phyloP scores from a whole-genome alignment of 2,888 invertebrate species.

The Ecdyonurus torrentis region DNA sequence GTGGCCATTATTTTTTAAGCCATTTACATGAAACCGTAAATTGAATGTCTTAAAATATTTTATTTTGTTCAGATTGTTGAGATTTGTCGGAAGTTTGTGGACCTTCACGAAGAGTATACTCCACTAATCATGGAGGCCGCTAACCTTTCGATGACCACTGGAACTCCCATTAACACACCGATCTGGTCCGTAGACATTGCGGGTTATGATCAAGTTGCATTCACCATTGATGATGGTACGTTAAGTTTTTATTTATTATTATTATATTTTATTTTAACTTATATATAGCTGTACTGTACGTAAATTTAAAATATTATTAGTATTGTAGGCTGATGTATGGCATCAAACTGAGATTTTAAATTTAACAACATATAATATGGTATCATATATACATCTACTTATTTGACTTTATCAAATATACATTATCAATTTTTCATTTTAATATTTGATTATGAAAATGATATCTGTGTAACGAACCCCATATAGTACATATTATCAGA shows the following conservation, averaged over 20 bases:
- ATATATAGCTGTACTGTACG: background rate
- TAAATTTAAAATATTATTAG: background rate
- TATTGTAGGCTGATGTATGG: too few relatives aligned
- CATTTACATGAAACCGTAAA: too few relatives aligned
- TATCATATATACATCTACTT: too few relatives aligned
- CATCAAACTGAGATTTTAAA: too few relatives aligned
- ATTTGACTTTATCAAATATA: too few relatives aligned
- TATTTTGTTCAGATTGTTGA: constrained; percentile 34
- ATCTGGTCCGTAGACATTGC: constrained; percentile 50
- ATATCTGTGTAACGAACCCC: too few relatives aligned
- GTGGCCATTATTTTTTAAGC: too few relatives aligned
- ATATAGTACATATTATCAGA: too few relatives aligned
- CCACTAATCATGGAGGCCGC: constrained; percentile 38
- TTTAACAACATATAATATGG: too few relatives aligned
- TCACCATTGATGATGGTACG: constrained; percentile 27
- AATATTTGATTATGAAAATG: too few relatives aligned
- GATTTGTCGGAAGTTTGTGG: constrained; percentile 44
- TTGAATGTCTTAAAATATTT: too few relatives aligned
- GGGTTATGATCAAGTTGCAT: constrained; percentile 35
- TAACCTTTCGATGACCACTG: constrained; percentile 35
- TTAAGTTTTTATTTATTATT: background rate
- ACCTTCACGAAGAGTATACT: constrained; percentile 41
- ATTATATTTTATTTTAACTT: background rate
- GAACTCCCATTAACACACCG: constrained; percentile 60
- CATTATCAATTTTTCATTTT: too few relatives aligned